Conservation (phyloP, 2,888 invertebrate genomes). For the Pristionchus mayeri region DNA sequence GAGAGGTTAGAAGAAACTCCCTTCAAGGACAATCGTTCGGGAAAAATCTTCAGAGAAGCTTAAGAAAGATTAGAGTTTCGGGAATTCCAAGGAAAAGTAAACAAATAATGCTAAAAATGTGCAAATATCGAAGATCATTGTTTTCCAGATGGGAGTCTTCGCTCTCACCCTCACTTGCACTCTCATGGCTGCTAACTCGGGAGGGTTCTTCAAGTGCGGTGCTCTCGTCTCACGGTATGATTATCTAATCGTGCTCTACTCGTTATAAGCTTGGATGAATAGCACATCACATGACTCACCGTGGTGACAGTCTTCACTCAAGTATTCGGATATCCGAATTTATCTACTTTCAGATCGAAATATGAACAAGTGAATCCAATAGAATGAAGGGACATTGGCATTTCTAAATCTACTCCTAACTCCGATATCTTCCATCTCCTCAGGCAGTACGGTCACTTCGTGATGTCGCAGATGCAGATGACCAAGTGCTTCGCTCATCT, state of each 20-base stretch:
- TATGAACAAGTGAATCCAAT: not conserved
- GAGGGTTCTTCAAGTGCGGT: constrained; percentile 47
- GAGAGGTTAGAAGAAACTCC: not conserved
- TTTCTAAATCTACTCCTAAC: too few relatives aligned
- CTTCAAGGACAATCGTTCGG: not conserved
- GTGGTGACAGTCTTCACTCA: too few relatives aligned
- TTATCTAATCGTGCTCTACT: too few relatives aligned
- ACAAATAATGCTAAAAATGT: not conserved
- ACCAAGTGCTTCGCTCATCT: constrained; percentile 48
- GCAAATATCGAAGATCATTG: not conserved
- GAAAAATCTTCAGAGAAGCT: not conserved
- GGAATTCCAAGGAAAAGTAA: not conserved
- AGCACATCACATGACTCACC: too few relatives aligned
- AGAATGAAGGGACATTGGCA: too few relatives aligned
- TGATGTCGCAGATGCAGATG: constrained; percentile 40
- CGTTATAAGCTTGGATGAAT: too few relatives aligned
- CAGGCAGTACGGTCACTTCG: constrained; percentile 49
- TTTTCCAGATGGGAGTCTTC: constrained; percentile 50
- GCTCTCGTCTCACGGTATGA: constrained; percentile 16
- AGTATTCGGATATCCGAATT: not conserved
- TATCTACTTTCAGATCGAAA: not conserved
- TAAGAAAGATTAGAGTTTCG: not conserved
- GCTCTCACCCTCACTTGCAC: constrained; percentile 68
- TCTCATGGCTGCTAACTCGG: constrained; percentile 62
- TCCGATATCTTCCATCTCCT: not conserved